Evolutionary conservation across 1,140 invertebrate genomes (phyloP).

Genomic region (Acromyrmex echinatior): DNA sequence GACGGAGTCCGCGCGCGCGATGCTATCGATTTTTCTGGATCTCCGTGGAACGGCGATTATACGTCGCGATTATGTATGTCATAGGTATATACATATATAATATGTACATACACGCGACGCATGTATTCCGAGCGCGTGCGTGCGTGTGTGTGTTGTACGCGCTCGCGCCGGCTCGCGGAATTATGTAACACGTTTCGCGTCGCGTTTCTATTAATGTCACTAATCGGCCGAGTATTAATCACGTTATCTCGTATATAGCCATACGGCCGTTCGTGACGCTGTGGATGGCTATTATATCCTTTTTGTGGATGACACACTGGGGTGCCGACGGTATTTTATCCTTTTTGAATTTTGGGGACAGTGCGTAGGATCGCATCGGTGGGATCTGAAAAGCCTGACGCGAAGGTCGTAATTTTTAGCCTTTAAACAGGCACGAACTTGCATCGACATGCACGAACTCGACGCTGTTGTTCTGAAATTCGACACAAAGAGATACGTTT

Average conservation of each 20-base stretch:
- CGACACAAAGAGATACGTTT: not conserved
- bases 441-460: constrained; percentile 2
- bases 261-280: not conserved
- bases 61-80: not conserved
- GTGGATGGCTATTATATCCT: not conserved
- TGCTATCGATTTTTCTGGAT: constrained; percentile 53
- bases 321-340: not conserved
- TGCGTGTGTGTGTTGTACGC: too few species aligned
- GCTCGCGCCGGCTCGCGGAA: not conserved
- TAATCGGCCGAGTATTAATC: constrained; percentile 53
- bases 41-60: constrained; percentile 24
- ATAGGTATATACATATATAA: too few species aligned
- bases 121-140: too few species aligned
- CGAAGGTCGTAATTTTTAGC: not conserved
- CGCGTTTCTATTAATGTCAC: constrained; percentile 54
- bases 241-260: not conserved
- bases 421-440: not conserved
- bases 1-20: not conserved
- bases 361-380: not conserved
- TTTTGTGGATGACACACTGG: not conserved
- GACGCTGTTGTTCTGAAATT: not conserved
- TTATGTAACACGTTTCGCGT: constrained; percentile 42
- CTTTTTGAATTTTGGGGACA: not conserved
- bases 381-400: not conserved
- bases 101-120: not conserved